Evolutionary conservation across 1,140 invertebrate genomes (phyloP).

Genomic region (Parasteatoda tepidariorum): DNA sequence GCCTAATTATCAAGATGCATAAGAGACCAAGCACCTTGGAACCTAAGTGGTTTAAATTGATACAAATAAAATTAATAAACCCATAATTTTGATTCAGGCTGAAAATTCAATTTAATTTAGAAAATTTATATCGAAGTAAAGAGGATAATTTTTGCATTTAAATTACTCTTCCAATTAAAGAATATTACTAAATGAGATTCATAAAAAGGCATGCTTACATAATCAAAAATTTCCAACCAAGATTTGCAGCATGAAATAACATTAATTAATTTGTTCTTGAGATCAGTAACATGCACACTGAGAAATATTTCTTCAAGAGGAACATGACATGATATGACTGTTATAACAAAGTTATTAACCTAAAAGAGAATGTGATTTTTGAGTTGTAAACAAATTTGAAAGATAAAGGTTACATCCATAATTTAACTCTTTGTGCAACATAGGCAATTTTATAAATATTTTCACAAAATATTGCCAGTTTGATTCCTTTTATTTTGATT

Average conservation of each 20-base stretch:
- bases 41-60: too few species aligned
- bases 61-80: too few species aligned
- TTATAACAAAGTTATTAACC: slow-evolving; percentile 33
- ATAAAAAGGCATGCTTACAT: slow-evolving; percentile 26
- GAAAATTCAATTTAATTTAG: too few species aligned
- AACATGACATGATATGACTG: slow-evolving; percentile 10
- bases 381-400: too few species aligned
- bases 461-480: neutral
- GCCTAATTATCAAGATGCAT: too few species aligned
- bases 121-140: too few species aligned
- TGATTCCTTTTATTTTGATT: too few species aligned
- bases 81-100: too few species aligned
- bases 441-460: neutral
- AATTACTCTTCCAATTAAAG: too few species aligned
- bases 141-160: too few species aligned
- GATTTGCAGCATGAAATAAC: slow-evolving; percentile 21
- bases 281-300: neutral
- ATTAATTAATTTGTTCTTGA: slow-evolving; percentile 16
- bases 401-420: too few species aligned
- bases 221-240: slow-evolving; percentile 37
- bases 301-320: slow-evolving; percentile 31
- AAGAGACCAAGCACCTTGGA: too few species aligned
- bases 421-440: neutral
- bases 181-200: neutral
- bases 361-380: slow-evolving; percentile 13